Base-by-base conservation (phyloP, 2,888 invertebrate species). In the Epistrophella euchroma region DNA sequence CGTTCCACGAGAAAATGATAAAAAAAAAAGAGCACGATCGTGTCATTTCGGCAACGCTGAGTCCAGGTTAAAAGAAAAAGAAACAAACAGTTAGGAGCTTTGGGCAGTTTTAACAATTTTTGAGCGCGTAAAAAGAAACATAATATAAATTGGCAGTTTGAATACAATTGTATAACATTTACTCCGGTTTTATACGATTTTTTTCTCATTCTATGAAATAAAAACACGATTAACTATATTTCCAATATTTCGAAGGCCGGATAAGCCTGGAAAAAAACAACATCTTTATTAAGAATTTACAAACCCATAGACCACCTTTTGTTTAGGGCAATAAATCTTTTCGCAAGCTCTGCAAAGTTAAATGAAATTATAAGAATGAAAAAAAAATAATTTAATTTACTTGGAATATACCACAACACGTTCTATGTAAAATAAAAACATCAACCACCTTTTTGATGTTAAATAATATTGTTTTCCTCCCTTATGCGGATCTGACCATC, bases 391-490 rank as follows among this genome's bases (percentile, higher is more conserved):
- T 72, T 66, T 60, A 80, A 75, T 84, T 78, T 75, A 68, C 72
- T 76, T 40, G 32, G 47, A 19, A 17, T 13, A 45, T 11, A 17
- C n/a, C 10, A 58, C 72, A 71, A 19, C 25, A 56, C 2, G 43
- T 40, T 37, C 55, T 47, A 70, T 52, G 22, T 15, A 17, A 47
- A 22, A 47, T 32, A 50, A 13, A 50, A 75, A 52, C 55, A 70
- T 47, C 76, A 47, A 52, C 85, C 62, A 81, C 85, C 85, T 86
- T 70, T 81, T 81, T 43, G 43, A 64, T 86, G 85, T 86, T 77
- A 40, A 40, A 32, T 35, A 28, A 73, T 77, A 81, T 81, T 84
- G 66, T 52, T 66, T 75, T 64, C 37, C 60, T 56, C 56, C 66
- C 83, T 70, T 55, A 22, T 17, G 11, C 17, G 13, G 32, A 37